phyloP scores from a whole-genome alignment of 2,888 invertebrate genomes.

The Conops quadrifasciatus region DNA sequence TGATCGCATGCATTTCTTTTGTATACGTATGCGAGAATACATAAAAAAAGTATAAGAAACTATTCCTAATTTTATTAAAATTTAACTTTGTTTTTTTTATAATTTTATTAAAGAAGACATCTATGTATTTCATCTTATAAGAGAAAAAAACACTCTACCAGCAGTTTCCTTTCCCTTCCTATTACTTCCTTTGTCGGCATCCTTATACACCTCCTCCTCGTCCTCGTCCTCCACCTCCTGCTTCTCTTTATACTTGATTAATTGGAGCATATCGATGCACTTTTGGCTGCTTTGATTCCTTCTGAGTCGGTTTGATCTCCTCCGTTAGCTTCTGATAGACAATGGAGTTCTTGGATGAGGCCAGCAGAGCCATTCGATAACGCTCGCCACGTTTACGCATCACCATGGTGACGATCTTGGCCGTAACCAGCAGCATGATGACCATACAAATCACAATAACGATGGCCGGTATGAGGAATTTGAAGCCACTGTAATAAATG shows the following conservation, averaged over 20 bases:
- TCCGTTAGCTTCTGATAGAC: slow-evolving; percentile 83
- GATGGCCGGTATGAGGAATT: slow-evolving; percentile 69
- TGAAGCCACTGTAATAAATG: slow-evolving; percentile 66
- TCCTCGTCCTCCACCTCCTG: slow-evolving; percentile 10
- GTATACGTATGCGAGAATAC: too few relatives aligned
- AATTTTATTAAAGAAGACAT: slow-evolving; percentile 9
- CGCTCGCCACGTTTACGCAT: slow-evolving; percentile 68
- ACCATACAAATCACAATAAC: slow-evolving; percentile 71
- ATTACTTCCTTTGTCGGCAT: slow-evolving; percentile 20
- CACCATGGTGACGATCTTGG: slow-evolving; percentile 67
- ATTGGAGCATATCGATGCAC: slow-evolving; percentile 72
- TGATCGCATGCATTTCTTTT: too few relatives aligned
- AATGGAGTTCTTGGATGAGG: slow-evolving; percentile 66
- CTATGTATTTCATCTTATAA: slow-evolving; percentile 3
- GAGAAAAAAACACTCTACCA: slow-evolving; percentile 18
- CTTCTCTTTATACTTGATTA: slow-evolving; percentile 64
- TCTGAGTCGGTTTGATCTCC: slow-evolving; percentile 72
- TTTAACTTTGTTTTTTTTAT: background rate
- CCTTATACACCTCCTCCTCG: background rate
- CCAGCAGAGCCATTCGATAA: slow-evolving; percentile 64
- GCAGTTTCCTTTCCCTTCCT: slow-evolving; percentile 20
- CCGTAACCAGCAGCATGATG: slow-evolving; percentile 68
- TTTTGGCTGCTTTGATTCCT: slow-evolving; percentile 71
- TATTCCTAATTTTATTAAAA: slow-evolving; percentile 12
- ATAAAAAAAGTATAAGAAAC: slow-evolving; percentile 1